Base-by-base conservation (phyloP, 1,140 invertebrate genomes). In the Centruroides vittatus region DNA sequence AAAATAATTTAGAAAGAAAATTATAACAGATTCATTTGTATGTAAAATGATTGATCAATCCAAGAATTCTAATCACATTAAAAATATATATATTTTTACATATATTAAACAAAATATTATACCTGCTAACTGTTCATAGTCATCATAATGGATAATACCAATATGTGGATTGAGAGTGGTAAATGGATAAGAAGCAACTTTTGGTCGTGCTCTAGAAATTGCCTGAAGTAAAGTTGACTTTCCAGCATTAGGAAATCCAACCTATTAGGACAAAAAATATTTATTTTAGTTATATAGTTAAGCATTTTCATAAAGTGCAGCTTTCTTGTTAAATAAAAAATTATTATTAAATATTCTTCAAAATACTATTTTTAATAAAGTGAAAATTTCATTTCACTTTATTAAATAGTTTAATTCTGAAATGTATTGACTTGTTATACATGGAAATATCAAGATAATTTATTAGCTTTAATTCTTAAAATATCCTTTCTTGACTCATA, bases 171-270 rank as follows among this genome's bases (percentile, higher is more conserved):
- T 84, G 0, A 97, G 73, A 0, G 96, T 99, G 12, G 96, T 99
- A 70, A 99, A 98, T 2, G 96, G 89, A 77, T 98, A 98, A 0
- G 89, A 77, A 1, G 95, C 95, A 6, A 99, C 86, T 74, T 94
- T 93, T 1, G 96, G 94, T 60, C 86, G 80, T 0, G 96, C 95
- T 62, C 94, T 75, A 0, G 91, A 88, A 57, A 99, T 81, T 0
- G 93, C 88, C 67, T 89, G 79, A 1, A 99, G 77, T 47, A 99
- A 74, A 0, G 94, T 93, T 67, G 92, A 96, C 77, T 98, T 98
- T 3, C 95, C 95, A 57, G 91, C 93, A 80, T 99, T 97, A 46
- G 96, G 94, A 75, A 94, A 86, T 1, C 94, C 94, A 68, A 97
- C 83, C 85, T 87, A 67, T 23, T 23, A 23, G 23, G 55, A 75